Base-by-base conservation (phyloP, 2,797 vertebrate species). In the Etheostoma perlongum region DNA sequence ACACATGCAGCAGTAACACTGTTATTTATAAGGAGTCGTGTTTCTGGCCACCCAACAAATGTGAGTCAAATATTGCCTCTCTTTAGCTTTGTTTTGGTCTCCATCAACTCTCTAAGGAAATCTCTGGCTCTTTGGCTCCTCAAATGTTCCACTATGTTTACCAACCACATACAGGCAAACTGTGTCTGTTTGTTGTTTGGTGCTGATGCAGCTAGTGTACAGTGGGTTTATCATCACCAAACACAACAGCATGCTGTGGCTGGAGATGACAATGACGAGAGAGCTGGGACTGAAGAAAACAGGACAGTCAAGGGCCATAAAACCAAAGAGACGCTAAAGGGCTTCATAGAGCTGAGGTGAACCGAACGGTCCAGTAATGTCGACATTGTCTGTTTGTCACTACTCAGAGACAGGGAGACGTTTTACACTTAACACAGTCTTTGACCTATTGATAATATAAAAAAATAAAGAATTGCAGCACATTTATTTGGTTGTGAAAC, bases 181-280 rank as follows among this genome's bases (percentile, higher is more conserved):
- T 48, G 61, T 46, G 42, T 14, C 61, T 30, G 10, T 36, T 8
- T 40, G 51, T 25, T 55, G 44, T 4, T 40, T 58, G 23, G 53
- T 27, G 51, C 61, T 25, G 15, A 55, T 47, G 23, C 36, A 62
- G 49, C 19, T 30, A 12, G 40, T 23, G 49, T 46, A 18, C 48
- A 8, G 16, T 59, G 46, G 30, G 21, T 15, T 23, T 46, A n/a
- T 52, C 16, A 57, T 53, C 13, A 65, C 18, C 30, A 25, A 65
- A 54, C 46, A 67, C 42, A 61, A 63, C 52, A 52, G 54, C 42
- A 40, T 30, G 23, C 30, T 66, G 61, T 58, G 55, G 30, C 61
- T 16, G 33, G 10, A 72, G 46, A 60, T 12, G 13, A 61, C 36
- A 21, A 2, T 33, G 65, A 70, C 44, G n/a, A 66, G 40, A 61